Evolutionary conservation across 2,888 invertebrate genomes (phyloP), one percentile per base, ranked within the genome.

Genomic region (Myopa testacea): DNA sequence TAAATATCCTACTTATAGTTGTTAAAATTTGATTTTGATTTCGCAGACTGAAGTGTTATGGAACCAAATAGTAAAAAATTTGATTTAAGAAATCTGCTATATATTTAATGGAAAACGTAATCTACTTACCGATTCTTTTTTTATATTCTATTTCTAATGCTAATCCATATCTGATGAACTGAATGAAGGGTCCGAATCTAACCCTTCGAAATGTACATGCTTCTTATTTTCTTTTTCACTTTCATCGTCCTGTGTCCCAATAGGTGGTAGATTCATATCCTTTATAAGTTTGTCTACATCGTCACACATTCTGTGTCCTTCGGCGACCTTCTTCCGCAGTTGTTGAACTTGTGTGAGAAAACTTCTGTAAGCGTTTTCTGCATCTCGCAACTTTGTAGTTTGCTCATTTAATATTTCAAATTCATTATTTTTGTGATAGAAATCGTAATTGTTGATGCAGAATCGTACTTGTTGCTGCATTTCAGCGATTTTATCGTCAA

Each of bases 351-450:
- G 63, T 10, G 60, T 16, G 3, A 78, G 16, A 55, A 76, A 78
- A 65, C 26, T 74, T 45, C 16, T 74, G 10, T 74, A 60, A 40
- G 73, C 60, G 0, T 16, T 77, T 16, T 40, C 81, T 72, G 69
- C 81, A 81, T 83, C 81, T n/a, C 75, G 75, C 14, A 84, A 79
- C 38, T 81, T 80, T 4, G 76, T 67, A 38, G 77, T 78, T 38
- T 83, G 60, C 62, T 81, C 75, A 67, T 79, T 34, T 16, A 84
- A n/a, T 72, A 83, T 82, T 78, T 82, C 72, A n/a, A 80, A 50
- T 81, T 84, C 84, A 78, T 84, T 83, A 63, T 84, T 84, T 72
- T 82, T 82, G 77, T 84, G 84, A 78, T 84, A 81, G 77, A 82
- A 84, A 78, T 82, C 83, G 68, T 84, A 83, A 45, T 81, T 81